Percentiles rank a stretch among this genome's conserved stretches.
Conservation (phyloP, 2,888 invertebrate species). For the Papilio elwesi region DNA sequence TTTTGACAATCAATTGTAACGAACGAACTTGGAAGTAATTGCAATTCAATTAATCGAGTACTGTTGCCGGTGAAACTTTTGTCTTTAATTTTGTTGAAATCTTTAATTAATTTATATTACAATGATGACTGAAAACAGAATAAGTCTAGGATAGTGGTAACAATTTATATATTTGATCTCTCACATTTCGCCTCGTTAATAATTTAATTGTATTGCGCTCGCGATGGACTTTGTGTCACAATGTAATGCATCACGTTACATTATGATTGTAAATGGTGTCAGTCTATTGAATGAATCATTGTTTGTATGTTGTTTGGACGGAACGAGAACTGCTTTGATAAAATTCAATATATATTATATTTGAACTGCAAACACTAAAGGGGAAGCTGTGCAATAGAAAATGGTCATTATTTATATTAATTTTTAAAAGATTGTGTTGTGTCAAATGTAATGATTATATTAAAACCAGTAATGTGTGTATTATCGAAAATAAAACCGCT, state of each 20-base stretch:
- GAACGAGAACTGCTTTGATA: conserved; percentile 19
- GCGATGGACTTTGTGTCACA: background rate
- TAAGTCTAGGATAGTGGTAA: background rate
- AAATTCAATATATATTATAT: background rate
- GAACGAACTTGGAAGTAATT: no score
- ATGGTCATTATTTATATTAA: conserved; percentile 17
- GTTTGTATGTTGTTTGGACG: conserved; percentile 5
- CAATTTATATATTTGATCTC: background rate
- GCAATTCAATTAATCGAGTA: background rate
- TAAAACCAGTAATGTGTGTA: conserved; percentile 16
- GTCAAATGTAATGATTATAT: conserved; percentile 7
- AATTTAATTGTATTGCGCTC: conserved; percentile 4
- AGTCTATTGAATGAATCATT: conserved; percentile 33
- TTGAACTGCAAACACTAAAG: conserved; percentile 16
- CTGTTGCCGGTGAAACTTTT: background rate
- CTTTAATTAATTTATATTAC: conserved; percentile 10
- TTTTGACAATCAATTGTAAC: no score
- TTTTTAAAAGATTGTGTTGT: background rate
- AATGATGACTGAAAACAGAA: conserved; percentile 7
- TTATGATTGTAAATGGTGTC: conserved; percentile 13
- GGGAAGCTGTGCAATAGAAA: conserved; percentile 32
- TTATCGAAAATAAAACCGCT: conserved; percentile 9
- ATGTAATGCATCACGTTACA: background rate
- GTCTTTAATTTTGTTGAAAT: no score
- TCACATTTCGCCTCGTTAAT: conserved; percentile 15